phyloP scores from a whole-genome alignment of 2,797 vertebrate species.

The Eutrigla gurnardus region DNA sequence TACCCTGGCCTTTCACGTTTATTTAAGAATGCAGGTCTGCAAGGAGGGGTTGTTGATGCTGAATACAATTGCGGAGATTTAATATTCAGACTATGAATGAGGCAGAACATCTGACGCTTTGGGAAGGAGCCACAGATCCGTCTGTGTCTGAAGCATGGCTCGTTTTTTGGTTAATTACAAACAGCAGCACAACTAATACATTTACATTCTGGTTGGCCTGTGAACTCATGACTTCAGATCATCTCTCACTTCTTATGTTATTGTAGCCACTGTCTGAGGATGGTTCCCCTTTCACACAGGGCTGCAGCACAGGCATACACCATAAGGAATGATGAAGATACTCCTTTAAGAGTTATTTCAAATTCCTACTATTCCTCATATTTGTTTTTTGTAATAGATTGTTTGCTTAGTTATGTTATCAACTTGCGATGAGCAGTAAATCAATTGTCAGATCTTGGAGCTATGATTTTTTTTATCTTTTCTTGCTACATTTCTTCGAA shows the following conservation, averaged over 20 bases:
- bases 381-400: not conserved
- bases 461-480: not conserved
- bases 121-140: constrained; percentile 25
- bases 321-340: not conserved
- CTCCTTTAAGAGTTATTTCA: too few relatives aligned
- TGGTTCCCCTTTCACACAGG: not conserved
- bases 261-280: not conserved
- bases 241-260: not conserved
- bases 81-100: constrained; percentile 22
- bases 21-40: not conserved
- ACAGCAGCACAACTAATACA: not conserved
- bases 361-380: not conserved
- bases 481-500: not conserved
- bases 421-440: not conserved
- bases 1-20: not conserved
- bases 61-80: constrained; percentile 11
- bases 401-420: too few relatives aligned
- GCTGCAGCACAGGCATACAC: not conserved
- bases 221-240: not conserved
- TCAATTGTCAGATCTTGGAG: not conserved
- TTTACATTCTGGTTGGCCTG: not conserved
- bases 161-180: constrained; percentile 12
- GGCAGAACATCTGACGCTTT: constrained; percentile 22
- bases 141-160: not conserved
- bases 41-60: not conserved